A percentile compares a stretch with the other conserved stretches of the same genome.
Evolutionary conservation across 2,113 vertebrate species (phyloP).

Genomic region (Emydura subglobosa): DNA sequence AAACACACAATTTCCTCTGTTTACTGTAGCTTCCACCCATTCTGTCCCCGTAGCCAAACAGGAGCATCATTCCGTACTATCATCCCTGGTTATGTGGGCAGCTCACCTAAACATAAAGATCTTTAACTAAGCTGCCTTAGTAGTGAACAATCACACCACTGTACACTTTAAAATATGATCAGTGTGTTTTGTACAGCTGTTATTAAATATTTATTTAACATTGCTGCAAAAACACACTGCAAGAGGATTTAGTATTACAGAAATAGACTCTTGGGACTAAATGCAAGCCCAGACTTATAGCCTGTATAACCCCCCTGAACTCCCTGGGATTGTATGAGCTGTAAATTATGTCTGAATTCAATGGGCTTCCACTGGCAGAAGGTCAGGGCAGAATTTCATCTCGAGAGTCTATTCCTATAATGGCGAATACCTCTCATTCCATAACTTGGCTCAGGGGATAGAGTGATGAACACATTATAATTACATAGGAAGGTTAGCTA

Average conservation of each 20-base stretch:
- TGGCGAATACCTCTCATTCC: background rate
- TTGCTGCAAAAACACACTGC: constrained; percentile 49
- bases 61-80: background rate
- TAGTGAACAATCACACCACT: background rate
- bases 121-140: constrained; percentile 15
- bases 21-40: accelerated
- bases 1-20: background rate
- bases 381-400: background rate
- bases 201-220: constrained; percentile 64
- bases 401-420: background rate
- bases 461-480: background rate
- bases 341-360: background rate
- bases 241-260: constrained; percentile 37
- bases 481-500: background rate
- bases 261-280: background rate
- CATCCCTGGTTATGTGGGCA: background rate
- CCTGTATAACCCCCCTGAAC: constrained; percentile 27
- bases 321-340: background rate
- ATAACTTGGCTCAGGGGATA: background rate
- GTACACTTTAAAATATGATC: constrained; percentile 46
- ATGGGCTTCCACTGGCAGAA: background rate
- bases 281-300: constrained; percentile 9
- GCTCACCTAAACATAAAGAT: background rate
- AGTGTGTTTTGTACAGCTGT: constrained; percentile 50
- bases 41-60: background rate